Percentiles rank a stretch among this genome's conserved stretches.
phyloP scores from a whole-genome alignment of 2,113 vertebrate species.

The Phaetusa simplex region DNA sequence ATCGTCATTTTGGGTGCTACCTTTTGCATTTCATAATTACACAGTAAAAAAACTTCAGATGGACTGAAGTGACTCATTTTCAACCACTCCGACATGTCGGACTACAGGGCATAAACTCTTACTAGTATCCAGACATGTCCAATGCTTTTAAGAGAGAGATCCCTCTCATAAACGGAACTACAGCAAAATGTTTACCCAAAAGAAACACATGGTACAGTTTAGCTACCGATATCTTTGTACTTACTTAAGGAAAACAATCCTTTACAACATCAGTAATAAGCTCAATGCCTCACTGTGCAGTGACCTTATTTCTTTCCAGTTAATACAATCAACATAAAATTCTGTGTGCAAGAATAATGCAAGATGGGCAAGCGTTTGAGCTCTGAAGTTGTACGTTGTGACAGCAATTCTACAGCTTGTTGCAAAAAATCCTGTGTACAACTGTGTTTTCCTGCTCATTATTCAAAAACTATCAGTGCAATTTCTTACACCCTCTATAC shows the following conservation, averaged over 20 bases:
- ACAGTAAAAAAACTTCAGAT: neutral
- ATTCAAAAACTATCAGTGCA: neutral
- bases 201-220: neutral
- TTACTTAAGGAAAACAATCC: neutral
- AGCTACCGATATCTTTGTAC: neutral
- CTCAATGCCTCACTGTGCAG: neutral
- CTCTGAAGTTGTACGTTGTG: neutral
- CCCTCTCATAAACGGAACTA: slow-evolving; percentile 6
- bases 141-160: neutral
- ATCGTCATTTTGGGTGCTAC: neutral
- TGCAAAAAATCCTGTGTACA: neutral
- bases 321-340: neutral
- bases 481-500: neutral
- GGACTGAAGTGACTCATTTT: neutral
- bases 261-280: neutral
- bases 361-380: neutral
- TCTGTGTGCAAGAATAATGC: neutral
- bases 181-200: slow-evolving; percentile 1
- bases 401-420: neutral
- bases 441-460: neutral
- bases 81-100: neutral
- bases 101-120: neutral
- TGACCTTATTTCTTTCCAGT: slow-evolving; percentile 6
- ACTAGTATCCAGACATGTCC: neutral
- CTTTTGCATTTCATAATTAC: neutral